Conservation (phyloP, 2,888 invertebrate species). For the Epinotia brunnichana region DNA sequence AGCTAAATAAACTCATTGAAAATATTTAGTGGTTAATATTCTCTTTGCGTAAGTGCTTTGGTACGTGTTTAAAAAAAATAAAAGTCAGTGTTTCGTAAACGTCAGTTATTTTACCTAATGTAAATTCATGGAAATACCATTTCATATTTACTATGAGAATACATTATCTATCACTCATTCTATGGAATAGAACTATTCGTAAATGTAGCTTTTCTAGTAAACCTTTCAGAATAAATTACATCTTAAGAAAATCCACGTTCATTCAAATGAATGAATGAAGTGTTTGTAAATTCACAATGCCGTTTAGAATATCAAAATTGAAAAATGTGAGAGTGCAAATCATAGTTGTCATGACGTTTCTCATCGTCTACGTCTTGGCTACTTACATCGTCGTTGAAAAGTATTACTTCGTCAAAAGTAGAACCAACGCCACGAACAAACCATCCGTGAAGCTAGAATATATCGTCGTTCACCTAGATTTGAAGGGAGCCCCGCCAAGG, state of each 20-base stretch:
- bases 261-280: neutral
- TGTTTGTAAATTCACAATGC: neutral
- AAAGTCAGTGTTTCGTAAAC: neutral
- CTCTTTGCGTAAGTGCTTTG: too few species aligned
- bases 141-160: neutral
- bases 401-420: neutral
- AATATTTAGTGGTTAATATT: too few species aligned
- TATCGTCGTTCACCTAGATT: slow-evolving; percentile 91
- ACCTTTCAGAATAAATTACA: neutral
- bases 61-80: neutral
- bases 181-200: neutral
- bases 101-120: neutral
- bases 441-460: slow-evolving; percentile 60
- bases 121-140: neutral
- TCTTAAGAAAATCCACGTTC: neutral
- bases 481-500: slow-evolving; percentile 92
- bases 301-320: slow-evolving; percentile 5
- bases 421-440: neutral
- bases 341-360: neutral
- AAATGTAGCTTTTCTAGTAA: neutral
- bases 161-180: neutral
- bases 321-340: neutral
- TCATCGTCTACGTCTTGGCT: neutral
- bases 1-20: too few species aligned
- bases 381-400: slow-evolving; percentile 1